Evolutionary conservation across 2,113 vertebrate species (phyloP).

Genomic region (Narcine bancroftii): DNA sequence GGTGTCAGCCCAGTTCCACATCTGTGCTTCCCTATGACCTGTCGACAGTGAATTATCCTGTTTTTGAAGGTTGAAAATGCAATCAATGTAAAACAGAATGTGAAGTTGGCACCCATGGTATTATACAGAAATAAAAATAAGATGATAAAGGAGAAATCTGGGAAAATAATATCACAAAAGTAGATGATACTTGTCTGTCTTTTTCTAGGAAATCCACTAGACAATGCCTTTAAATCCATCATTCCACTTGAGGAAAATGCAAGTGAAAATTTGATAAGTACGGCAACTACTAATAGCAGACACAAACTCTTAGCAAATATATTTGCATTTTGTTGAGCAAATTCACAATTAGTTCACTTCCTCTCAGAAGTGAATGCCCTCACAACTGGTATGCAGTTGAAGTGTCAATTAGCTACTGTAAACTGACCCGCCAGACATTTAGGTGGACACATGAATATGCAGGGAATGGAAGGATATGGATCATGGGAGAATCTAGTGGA

Average conservation of each 20-base stretch:
- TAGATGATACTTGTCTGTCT: not conserved
- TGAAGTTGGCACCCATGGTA: not conserved
- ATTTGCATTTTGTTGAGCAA: not conserved
- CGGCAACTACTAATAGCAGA: not conserved
- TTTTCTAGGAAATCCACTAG: not conserved
- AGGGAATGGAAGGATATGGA: too few relatives aligned
- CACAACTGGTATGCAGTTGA: too few relatives aligned
- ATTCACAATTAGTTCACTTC: not conserved
- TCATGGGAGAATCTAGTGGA: too few relatives aligned
- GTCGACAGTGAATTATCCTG: not conserved
- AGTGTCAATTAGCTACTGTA: too few relatives aligned
- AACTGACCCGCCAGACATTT: too few relatives aligned
- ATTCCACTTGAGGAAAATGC: not conserved
- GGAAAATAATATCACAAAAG: not conserved
- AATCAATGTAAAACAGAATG: not conserved
- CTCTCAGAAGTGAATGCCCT: too few relatives aligned
- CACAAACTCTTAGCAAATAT: not conserved
- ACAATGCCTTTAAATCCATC: conserved; percentile 3
- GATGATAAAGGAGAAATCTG: not conserved
- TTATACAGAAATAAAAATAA: not conserved
- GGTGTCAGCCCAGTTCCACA: not conserved
- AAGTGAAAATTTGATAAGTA: not conserved
- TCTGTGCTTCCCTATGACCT: too few relatives aligned
- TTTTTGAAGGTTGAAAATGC: not conserved
- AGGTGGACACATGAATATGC: too few relatives aligned